Percentiles rank a stretch among this genome's conserved stretches.
phyloP scores from a whole-genome alignment of 2,888 invertebrate species.

The Allolobophora icterica region DNA sequence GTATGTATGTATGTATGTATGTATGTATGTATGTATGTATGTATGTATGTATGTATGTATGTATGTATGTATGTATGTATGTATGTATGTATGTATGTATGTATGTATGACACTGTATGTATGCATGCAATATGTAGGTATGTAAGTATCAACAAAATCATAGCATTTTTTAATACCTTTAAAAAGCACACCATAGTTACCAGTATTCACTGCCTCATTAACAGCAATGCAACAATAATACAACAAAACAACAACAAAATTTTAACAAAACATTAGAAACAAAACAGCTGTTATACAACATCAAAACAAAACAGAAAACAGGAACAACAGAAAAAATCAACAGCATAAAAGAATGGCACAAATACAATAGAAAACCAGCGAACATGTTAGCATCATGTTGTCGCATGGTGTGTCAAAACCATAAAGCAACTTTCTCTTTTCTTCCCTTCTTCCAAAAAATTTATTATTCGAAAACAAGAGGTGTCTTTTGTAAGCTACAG shows the following conservation, averaged over 20 bases:
- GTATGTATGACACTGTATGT: too few species aligned
- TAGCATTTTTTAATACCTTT: neutral
- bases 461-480: neutral
- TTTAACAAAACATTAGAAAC: neutral
- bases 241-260: constrained; percentile 7
- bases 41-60: neutral
- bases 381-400: neutral
- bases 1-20: neutral
- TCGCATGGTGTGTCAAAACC: neutral
- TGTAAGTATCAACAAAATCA: neutral
- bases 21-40: neutral
- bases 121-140: neutral
- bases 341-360: neutral
- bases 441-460: neutral
- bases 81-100: neutral
- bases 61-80: neutral
- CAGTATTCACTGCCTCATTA: neutral
- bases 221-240: constrained; percentile 12
- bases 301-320: neutral
- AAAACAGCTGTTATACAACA: neutral
- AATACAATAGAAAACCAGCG: neutral
- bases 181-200: too few species aligned
- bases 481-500: too few species aligned
- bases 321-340: neutral
- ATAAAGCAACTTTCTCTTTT: neutral